Evolutionary conservation across 2,888 invertebrate species (phyloP).

Genomic region (Andrena marginata): DNA sequence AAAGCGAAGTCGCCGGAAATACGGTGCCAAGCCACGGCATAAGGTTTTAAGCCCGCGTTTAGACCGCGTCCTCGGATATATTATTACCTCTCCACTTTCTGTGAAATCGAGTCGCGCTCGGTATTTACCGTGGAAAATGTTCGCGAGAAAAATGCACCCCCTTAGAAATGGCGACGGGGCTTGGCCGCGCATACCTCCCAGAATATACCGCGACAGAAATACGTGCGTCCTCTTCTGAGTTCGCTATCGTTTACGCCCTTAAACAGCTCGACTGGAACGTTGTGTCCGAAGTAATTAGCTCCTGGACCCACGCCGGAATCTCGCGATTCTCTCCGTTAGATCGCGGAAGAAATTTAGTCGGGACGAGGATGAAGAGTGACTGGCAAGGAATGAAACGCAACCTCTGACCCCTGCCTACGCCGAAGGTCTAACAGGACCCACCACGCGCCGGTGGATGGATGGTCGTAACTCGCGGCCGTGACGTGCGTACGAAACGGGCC

Average conservation of each 20-base stretch:
- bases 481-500: constrained; percentile 67
- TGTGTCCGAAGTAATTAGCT: constrained; percentile 23
- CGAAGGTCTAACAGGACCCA: constrained; percentile 57
- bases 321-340: background rate
- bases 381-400: constrained; percentile 1
- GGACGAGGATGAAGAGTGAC: too few relatives aligned
- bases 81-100: background rate
- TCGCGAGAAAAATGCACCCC: constrained; percentile 63
- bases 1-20: constrained; percentile 75
- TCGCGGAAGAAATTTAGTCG: background rate
- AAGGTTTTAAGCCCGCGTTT: background rate
- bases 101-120: background rate
- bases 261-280: constrained; percentile 39
- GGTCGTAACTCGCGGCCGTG: constrained; percentile 68
- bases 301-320: too few relatives aligned
- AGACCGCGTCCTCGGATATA: background rate
- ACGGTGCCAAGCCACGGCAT: constrained; percentile 18
- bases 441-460: constrained; percentile 55
- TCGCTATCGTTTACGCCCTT: constrained; percentile 59
- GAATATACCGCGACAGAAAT: constrained; percentile 79
- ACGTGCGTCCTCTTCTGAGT: constrained; percentile 64
- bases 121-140: constrained; percentile 42
- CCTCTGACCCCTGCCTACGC: constrained; percentile 18
- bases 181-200: constrained; percentile 74
- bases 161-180: constrained; percentile 50